Evolutionary conservation across 2,888 invertebrate genomes (phyloP).

Genomic region (Tholera decimalis): DNA sequence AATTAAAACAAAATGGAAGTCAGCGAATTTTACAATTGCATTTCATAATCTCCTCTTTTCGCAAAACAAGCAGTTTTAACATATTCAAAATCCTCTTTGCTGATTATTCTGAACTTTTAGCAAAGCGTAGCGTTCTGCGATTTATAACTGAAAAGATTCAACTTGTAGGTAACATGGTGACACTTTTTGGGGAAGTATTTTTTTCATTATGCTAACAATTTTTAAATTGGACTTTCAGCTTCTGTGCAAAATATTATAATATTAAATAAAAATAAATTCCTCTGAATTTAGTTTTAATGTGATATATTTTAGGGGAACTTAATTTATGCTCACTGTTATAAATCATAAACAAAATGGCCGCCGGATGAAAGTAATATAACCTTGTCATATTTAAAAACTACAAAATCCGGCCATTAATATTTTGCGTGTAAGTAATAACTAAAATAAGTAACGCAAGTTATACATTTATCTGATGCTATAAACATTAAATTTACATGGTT

Average conservation of each 20-base stretch:
- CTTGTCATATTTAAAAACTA: constrained; percentile 1
- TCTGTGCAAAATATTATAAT: background rate
- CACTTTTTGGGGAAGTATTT: constrained; percentile 1
- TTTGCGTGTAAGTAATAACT: constrained; percentile 10
- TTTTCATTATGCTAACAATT: background rate
- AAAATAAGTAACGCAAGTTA: constrained; percentile 34
- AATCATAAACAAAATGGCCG: constrained; percentile 20
- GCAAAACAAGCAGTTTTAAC: constrained; percentile 58
- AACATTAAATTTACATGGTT: constrained; percentile 38
- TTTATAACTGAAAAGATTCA: constrained; percentile 22
- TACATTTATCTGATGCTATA: constrained; percentile 4
- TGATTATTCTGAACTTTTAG: constrained; percentile 53
- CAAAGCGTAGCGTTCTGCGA: constrained; percentile 22
- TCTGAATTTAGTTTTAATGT: background rate
- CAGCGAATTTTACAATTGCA: constrained; percentile 65
- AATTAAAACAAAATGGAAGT: constrained; percentile 63
- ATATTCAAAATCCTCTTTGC: constrained; percentile 64
- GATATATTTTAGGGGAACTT: background rate
- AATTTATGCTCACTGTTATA: background rate
- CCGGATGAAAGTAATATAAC: background rate
- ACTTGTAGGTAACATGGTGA: constrained; percentile 1
- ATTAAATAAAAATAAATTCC: background rate
- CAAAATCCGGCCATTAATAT: constrained; percentile 7
- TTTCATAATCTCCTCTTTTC: constrained; percentile 61
- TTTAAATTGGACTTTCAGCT: background rate